Base-by-base conservation (phyloP, 2,113 vertebrate species). In the Struthio camelus region DNA sequence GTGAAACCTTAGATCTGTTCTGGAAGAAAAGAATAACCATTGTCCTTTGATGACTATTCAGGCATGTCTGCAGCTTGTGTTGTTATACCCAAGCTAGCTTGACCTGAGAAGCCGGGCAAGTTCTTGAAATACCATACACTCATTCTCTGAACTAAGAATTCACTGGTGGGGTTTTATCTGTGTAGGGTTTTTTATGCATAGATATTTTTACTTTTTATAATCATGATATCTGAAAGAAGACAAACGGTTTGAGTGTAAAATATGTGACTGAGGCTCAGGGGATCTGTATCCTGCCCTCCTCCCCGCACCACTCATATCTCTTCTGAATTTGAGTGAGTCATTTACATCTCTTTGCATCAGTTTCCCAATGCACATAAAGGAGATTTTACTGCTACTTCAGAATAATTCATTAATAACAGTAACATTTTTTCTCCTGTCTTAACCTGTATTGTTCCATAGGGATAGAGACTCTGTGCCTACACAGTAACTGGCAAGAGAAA, bases 1-100 rank as follows among this genome's bases (percentile, higher is more conserved):
- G 53, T 87, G 79, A 96, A 96, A 87, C 72, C 92, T 87, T 73
- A 96, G 38, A 54, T 92, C 20, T 80, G 93, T 93, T 67, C 32
- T 40, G 83, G 61, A 91, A 94, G 59, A 92, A 94, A 90, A 70
- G 70, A 70, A 27, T 79, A 87, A 75, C 54, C n/a, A 19, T 62
- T 72, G 32, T 92, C 82, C 84, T 79, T 94, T 81, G 51, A 69
- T 92, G 36, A 94, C 89, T 96, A 40, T 65, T 93, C 72, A 69
- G 77, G 78, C 44, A 20, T 80, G 54, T 58, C 95, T 94, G 85
- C 71, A 91, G 50, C 53, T 92, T 95, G 66, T 77, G 69, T 87
- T 93, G 77, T 77, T 88, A 38, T 79, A 87, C 50, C 75, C 89
- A 94, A 90, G 89, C 94, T 40, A 76, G n/a, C 48, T 89, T 83